A percentile compares a stretch with the other conserved stretches of the same genome.
Conservation (phyloP, 2,797 vertebrate species). For the Poeciliopsis paucimaculata region DNA sequence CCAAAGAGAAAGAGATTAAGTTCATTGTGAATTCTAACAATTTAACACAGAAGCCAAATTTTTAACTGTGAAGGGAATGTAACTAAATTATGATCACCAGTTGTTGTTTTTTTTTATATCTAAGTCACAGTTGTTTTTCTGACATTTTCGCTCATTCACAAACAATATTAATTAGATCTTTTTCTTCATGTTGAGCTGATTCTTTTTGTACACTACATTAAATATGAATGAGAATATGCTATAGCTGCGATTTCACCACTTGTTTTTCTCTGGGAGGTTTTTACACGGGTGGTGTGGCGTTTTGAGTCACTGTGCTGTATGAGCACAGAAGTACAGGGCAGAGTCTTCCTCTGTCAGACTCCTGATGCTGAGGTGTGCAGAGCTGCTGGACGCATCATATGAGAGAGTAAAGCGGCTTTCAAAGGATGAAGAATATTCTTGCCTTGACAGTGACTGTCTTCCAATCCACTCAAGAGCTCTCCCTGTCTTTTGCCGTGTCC, state of each 20-base stretch:
- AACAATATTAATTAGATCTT: not conserved
- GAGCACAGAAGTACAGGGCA: conserved; percentile 3
- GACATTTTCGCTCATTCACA: not conserved
- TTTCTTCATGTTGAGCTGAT: not conserved
- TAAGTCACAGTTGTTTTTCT: not conserved
- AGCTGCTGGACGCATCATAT: not conserved
- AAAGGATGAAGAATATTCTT: not conserved
- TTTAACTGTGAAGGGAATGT: not conserved
- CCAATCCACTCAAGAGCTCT: not conserved
- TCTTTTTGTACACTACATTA: not conserved
- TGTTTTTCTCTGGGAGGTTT: not conserved
- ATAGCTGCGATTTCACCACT: not conserved
- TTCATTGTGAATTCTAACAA: not conserved
- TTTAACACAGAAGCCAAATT: not conserved
- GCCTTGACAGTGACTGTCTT: not conserved
- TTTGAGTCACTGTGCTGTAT: conserved; percentile 6
- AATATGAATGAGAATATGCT: not conserved
- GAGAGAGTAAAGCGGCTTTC: not conserved
- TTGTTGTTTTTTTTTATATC: not conserved
- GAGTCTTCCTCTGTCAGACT: not conserved
- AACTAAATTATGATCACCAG: not conserved
- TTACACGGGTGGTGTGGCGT: not conserved
- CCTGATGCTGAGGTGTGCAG: not conserved
- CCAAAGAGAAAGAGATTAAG: not conserved
- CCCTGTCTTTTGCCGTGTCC: not conserved